Evolutionary conservation across 1,140 invertebrate genomes (phyloP).

Genomic region (Caenorhabditis latens): DNA sequence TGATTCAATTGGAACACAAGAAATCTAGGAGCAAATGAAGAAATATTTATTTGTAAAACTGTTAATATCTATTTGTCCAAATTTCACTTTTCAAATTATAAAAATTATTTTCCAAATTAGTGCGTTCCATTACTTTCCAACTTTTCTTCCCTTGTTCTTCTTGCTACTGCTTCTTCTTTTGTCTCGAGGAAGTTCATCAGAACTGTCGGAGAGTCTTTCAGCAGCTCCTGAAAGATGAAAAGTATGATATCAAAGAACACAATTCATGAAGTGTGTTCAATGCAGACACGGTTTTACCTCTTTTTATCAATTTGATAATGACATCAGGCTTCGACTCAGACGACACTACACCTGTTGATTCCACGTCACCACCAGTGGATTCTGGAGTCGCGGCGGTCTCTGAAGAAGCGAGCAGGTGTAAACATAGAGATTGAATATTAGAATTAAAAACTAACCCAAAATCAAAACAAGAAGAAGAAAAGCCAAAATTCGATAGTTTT

Average conservation of each 20-base stretch:
- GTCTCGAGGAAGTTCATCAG: constrained; percentile 10
- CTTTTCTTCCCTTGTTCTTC: constrained; percentile 46
- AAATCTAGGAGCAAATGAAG: too few species aligned
- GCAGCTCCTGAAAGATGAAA: background rate
- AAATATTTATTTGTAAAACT: too few species aligned
- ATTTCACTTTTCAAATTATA: too few species aligned
- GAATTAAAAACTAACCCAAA: background rate
- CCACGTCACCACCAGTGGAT: background rate
- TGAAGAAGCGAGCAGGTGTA: background rate
- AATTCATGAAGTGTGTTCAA: background rate
- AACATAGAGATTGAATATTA: background rate
- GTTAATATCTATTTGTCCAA: too few species aligned
- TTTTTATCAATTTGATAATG: constrained; percentile 48
- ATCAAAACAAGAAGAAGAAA: constrained; percentile 19
- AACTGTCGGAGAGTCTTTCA: constrained; percentile 13
- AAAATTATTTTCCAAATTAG: background rate
- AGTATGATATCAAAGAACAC: background rate
- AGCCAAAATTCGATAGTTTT: constrained; percentile 12
- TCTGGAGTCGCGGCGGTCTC: constrained; percentile 10
- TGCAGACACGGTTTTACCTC: constrained; percentile 10
- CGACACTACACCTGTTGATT: background rate
- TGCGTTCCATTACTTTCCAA: constrained; percentile 24
- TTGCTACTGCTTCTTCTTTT: constrained; percentile 32
- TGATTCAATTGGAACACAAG: too few species aligned
- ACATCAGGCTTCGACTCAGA: constrained; percentile 30